Percentiles rank a stretch among this genome's conserved stretches.
Conservation (phyloP, 1,140 invertebrate genomes). For the Berghia stephanieae region DNA sequence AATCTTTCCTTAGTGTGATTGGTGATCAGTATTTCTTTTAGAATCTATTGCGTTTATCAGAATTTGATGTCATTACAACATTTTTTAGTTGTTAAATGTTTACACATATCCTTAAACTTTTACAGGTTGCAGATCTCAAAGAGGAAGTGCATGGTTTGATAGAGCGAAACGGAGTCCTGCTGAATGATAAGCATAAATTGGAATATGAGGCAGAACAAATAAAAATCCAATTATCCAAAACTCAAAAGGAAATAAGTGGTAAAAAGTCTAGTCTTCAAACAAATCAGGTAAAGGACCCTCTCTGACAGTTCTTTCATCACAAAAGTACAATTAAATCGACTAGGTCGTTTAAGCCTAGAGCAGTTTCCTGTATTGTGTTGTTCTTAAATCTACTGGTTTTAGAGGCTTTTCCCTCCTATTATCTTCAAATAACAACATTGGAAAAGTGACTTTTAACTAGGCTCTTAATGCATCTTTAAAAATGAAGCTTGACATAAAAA, state of each 20-base stretch:
- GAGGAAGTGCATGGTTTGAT: constrained; percentile 40
- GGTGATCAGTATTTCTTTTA: not conserved
- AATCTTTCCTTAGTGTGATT: not conserved
- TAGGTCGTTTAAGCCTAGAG: too few species aligned
- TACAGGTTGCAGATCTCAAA: constrained; percentile 44
- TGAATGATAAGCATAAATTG: constrained; percentile 42
- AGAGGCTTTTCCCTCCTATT: too few species aligned
- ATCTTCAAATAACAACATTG: too few species aligned
- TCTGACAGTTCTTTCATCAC: not conserved
- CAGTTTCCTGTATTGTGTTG: too few species aligned
- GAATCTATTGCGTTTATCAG: not conserved
- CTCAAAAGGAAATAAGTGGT: constrained; percentile 28
- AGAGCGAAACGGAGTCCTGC: constrained; percentile 37
- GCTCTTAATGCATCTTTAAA: too few species aligned
- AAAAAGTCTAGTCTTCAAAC: not conserved
- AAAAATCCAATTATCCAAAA: constrained; percentile 32
- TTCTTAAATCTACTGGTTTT: too few species aligned
- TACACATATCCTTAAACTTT: not conserved
- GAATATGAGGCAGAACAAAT: constrained; percentile 41
- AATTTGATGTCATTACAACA: not conserved
- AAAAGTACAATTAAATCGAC: too few species aligned
- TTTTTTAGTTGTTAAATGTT: not conserved
- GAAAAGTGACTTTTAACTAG: too few species aligned
- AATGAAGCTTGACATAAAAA: too few species aligned
- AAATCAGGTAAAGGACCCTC: constrained; percentile 1